phyloP scores from a whole-genome alignment of 2,113 vertebrate genomes.

The Halcyon malimbica region DNA sequence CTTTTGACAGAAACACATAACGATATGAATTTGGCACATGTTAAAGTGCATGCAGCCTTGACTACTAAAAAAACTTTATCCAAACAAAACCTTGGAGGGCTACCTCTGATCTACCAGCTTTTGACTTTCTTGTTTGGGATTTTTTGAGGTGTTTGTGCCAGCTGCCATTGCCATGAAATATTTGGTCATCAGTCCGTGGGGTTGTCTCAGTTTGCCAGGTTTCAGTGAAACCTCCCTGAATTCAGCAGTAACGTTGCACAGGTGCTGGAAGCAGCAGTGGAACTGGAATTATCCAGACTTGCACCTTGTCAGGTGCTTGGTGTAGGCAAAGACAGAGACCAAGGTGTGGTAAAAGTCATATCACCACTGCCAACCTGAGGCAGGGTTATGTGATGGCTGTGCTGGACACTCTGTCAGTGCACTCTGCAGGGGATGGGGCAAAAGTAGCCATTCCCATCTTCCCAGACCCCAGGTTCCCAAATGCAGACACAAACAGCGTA shows the following conservation, averaged over 20 bases:
- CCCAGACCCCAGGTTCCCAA: fast-evolving
- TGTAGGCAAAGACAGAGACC: not conserved
- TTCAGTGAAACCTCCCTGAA: not conserved
- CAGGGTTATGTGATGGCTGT: not conserved
- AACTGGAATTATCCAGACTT: not conserved
- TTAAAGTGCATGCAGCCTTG: not conserved
- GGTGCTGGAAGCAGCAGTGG: not conserved
- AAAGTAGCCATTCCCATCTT: not conserved
- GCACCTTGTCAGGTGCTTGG: fast-evolving
- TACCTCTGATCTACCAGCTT: not conserved
- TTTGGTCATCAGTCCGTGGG: not conserved
- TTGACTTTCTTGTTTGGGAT: not conserved
- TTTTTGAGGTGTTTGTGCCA: not conserved
- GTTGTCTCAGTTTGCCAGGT: not conserved
- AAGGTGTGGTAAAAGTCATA: not conserved
- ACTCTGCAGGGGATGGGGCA: not conserved
- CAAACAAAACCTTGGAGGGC: not conserved
- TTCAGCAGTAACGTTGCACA: not conserved
- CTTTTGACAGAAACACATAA: not conserved
- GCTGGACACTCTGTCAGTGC: not conserved
- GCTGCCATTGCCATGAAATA: not conserved
- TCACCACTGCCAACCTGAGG: fast-evolving
- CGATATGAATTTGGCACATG: not conserved
- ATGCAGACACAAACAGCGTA: not conserved
- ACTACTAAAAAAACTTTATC: not conserved